Percentiles rank a stretch among this genome's conserved stretches.
These are phyloP conservation scores for Corvus hawaiiensis DNA, from an alignment of 2,113 vertebrate species.

Conservation along the genomic window DNA sequence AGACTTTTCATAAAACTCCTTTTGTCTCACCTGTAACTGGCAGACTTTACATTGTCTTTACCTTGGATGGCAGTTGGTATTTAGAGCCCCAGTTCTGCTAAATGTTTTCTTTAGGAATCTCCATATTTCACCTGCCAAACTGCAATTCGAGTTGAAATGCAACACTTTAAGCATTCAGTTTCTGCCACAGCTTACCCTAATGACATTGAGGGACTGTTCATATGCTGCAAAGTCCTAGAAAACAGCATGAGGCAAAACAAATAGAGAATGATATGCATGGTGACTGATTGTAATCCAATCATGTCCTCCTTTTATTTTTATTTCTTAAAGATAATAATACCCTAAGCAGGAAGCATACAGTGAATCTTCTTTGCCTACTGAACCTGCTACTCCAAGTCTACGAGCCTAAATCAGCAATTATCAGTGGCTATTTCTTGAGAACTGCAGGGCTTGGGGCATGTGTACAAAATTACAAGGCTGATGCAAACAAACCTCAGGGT, in stretches of 20 bases:
- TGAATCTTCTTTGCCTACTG: neutral
- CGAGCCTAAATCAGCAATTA: slow-evolving; percentile 5
- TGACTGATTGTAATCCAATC: neutral
- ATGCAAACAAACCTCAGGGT: neutral
- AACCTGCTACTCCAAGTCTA: neutral
- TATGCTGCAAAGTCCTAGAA: neutral
- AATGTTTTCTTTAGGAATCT: neutral
- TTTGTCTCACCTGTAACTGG: neutral
- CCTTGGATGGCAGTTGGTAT: neutral
- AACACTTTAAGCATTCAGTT: neutral
- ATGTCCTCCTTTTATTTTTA: neutral
- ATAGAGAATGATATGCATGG: neutral
- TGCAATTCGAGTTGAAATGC: neutral
- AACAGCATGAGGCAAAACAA: neutral
- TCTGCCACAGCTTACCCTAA: neutral
- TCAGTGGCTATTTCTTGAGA: neutral
- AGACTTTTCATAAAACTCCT: neutral
- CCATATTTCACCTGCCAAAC: neutral
- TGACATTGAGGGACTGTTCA: neutral
- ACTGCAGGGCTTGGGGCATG: neutral
- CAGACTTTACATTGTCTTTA: neutral
- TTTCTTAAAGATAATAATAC: neutral
- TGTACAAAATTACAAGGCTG: neutral
- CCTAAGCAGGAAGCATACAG: neutral
- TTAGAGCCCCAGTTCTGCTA: neutral